These are phyloP conservation scores for Drosophila meridionalis DNA, from an alignment of 2,888 invertebrate species.

Conservation along the genomic window DNA sequence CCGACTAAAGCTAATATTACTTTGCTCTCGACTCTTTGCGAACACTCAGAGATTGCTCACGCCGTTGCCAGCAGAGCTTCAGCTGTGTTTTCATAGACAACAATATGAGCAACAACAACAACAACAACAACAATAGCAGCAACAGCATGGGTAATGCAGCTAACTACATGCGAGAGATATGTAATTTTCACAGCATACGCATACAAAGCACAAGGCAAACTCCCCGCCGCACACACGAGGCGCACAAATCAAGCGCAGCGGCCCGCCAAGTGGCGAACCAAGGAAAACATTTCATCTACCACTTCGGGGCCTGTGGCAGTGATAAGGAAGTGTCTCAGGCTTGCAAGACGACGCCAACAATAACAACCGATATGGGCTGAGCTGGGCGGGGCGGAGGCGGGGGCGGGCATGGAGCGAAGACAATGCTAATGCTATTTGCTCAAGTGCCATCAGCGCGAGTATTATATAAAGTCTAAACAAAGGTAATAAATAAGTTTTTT, in stretches of 20 bases:
- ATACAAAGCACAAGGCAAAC: slow-evolving; percentile 39
- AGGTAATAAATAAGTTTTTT: slow-evolving; percentile 79
- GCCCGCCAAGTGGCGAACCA: slow-evolving; percentile 42
- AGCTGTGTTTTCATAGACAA: slow-evolving; percentile 28
- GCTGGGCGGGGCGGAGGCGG: not conserved
- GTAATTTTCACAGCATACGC: slow-evolving; percentile 54
- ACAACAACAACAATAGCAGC: slow-evolving; percentile 7
- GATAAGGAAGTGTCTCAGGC: slow-evolving; percentile 67
- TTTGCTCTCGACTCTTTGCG: slow-evolving; percentile 5
- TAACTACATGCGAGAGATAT: slow-evolving; percentile 31
- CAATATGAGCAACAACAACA: slow-evolving; percentile 3
- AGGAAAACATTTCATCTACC: slow-evolving; percentile 46
- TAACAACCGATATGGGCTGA: slow-evolving; percentile 19
- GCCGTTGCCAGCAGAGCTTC: not conserved
- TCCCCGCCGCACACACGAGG: slow-evolving; percentile 16
- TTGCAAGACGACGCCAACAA: slow-evolving; percentile 23
- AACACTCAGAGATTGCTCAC: not conserved
- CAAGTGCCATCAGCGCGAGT: slow-evolving; percentile 69
- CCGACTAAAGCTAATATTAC: not conserved
- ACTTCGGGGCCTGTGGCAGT: slow-evolving; percentile 29
- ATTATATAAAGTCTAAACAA: slow-evolving; percentile 77
- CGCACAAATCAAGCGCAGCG: slow-evolving; percentile 68
- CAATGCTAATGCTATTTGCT: slow-evolving; percentile 72
- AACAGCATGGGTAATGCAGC: slow-evolving; percentile 14
- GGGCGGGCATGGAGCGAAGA: slow-evolving; percentile 33